A percentile compares a stretch with the other conserved stretches of the same genome.
Conservation (phyloP, 2,113 vertebrate genomes). For the Gadus macrocephalus region DNA sequence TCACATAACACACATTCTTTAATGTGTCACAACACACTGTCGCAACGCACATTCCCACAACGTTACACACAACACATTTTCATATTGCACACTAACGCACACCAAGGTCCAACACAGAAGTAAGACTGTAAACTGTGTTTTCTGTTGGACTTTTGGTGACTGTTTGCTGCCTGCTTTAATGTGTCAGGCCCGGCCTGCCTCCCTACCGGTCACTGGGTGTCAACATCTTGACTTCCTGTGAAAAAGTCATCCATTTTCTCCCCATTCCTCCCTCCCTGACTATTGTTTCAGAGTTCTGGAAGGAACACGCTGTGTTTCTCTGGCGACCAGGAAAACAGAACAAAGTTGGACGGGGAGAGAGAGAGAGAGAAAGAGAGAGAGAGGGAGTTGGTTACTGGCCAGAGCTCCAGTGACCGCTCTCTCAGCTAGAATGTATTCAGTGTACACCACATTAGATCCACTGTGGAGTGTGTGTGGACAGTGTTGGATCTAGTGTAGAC, state of each 20-base stretch:
- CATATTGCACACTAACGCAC: not conserved
- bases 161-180: slow-evolving; percentile 10
- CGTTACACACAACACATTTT: no score
- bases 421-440: no score
- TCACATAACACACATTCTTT: not conserved
- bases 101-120: not conserved
- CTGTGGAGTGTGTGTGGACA: no score
- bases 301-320: slow-evolving; percentile 59
- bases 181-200: not conserved
- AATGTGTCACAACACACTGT: no score
- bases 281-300: slow-evolving; percentile 47
- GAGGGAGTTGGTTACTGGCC: not conserved
- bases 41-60: no score
- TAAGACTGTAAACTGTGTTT: no score
- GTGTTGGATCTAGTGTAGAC: no score
- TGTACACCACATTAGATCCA: no score
- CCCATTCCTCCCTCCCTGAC: slow-evolving; percentile 20
- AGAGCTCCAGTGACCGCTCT: not conserved
- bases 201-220: slow-evolving; percentile 24
- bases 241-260: slow-evolving; percentile 29
- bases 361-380: not conserved
- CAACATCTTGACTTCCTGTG: slow-evolving; percentile 27
- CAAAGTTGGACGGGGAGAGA: slow-evolving; percentile 63
- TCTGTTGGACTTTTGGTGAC: slow-evolving; percentile 2
- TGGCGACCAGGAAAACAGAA: slow-evolving; percentile 72